These are phyloP conservation scores for Dicranocentrus wangi DNA, from an alignment of 2,888 invertebrate species.

Conservation along the genomic window DNA sequence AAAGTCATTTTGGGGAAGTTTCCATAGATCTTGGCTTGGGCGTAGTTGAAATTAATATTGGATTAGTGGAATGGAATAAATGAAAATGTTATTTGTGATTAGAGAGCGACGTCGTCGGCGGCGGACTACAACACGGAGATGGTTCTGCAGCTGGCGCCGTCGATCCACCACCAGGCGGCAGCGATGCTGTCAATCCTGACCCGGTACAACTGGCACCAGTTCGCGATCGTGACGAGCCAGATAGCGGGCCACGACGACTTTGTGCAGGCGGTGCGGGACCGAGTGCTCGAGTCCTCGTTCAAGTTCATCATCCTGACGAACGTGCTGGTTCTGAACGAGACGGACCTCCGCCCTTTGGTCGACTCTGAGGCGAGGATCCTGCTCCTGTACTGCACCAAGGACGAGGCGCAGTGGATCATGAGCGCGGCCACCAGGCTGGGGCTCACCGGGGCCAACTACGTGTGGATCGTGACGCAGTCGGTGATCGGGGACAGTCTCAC, in stretches of 20 bases:
- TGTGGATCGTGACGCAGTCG: conserved; percentile 97
- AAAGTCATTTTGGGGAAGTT: too few species aligned
- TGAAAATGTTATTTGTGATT: too few species aligned
- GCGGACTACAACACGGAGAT: conserved; percentile 80
- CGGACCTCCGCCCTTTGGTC: conserved; percentile 86
- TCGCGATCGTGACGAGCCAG: conserved; percentile 93
- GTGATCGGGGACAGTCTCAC: conserved; percentile 79
- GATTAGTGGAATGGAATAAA: too few species aligned
- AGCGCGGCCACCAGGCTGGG: conserved; percentile 83
- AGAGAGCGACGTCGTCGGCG: conserved; percentile 79
- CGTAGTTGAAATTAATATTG: too few species aligned
- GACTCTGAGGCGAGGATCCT: conserved; percentile 94
- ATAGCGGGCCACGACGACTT: conserved; percentile 97
- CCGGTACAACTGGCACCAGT: conserved; percentile 97
- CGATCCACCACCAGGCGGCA: conserved; percentile 95
- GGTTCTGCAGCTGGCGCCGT: conserved; percentile 95
- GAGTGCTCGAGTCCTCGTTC: conserved; percentile 83
- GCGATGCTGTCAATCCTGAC: conserved; percentile 96
- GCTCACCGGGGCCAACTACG: conserved; percentile 92
- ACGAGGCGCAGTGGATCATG: conserved; percentile 89
- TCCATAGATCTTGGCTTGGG: conserved; percentile 9
- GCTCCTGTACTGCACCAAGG: conserved; percentile 89
- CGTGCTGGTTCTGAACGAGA: conserved; percentile 84
- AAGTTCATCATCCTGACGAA: conserved; percentile 79
- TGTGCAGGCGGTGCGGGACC: conserved; percentile 92